Conservation (phyloP, 1,140 invertebrate species). For the Venustaconcha ellipsiformis region DNA sequence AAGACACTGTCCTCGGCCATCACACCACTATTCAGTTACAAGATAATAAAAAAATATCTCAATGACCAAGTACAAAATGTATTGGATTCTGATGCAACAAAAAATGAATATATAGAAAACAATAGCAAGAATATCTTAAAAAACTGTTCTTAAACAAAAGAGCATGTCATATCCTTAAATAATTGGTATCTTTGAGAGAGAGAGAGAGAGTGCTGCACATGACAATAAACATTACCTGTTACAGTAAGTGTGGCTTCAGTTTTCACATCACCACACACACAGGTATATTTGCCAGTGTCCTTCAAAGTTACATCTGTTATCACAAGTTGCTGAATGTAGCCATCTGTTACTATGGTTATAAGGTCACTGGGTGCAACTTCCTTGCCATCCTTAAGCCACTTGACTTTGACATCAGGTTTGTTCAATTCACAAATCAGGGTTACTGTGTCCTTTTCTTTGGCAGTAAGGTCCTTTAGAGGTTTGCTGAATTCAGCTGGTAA, state of each 20-base stretch:
- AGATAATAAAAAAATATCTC: too few relatives aligned
- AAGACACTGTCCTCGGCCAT: too few relatives aligned
- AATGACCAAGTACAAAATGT: too few relatives aligned
- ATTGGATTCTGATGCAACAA: too few relatives aligned
- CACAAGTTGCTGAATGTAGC: constrained; percentile 43
- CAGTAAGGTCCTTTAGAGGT: constrained; percentile 49
- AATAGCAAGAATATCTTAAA: too few relatives aligned
- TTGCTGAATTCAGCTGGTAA: constrained; percentile 55
- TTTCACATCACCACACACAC: constrained; percentile 48
- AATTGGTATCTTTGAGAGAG: too few relatives aligned
- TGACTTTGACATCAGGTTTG: constrained; percentile 57
- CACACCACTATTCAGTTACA: too few relatives aligned
- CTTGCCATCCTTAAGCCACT: constrained; percentile 68
- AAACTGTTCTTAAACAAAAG: too few relatives aligned
- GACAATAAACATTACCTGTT: constrained; percentile 31
- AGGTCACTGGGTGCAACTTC: constrained; percentile 44
- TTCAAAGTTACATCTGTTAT: constrained; percentile 42
- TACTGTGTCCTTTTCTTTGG: constrained; percentile 52
- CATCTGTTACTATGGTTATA: constrained; percentile 63
- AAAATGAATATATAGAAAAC: too few relatives aligned
- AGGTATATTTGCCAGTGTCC: constrained; percentile 53
- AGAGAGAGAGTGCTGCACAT: too few relatives aligned
- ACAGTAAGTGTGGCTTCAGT: constrained; percentile 43
- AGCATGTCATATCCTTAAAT: too few relatives aligned
- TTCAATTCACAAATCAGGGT: constrained; percentile 63